Conservation (phyloP, 92 coral and sea anemone species). For the Porites rus region DNA sequence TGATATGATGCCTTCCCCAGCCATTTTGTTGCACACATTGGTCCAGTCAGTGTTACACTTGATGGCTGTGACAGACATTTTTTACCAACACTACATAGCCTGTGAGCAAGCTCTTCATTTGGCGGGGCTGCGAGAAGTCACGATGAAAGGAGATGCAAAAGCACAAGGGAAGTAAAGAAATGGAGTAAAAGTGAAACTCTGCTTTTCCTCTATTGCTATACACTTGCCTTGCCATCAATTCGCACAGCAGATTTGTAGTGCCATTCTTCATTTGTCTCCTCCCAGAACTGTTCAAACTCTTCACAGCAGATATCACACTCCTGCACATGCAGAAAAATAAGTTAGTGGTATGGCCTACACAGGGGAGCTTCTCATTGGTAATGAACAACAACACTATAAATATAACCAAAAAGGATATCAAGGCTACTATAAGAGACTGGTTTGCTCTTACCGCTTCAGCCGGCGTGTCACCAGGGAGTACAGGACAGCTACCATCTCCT, state of each 20-base stretch:
- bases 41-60: too few relatives aligned
- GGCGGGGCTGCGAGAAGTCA: too few relatives aligned
- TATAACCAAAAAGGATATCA: too few relatives aligned
- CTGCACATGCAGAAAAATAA: constrained; percentile 35
- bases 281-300: constrained; percentile 98
- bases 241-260: constrained; percentile 96
- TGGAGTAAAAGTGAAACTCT: neutral
- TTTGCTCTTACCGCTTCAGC: constrained; percentile 76
- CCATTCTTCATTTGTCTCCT: constrained; percentile 96
- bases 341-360: neutral
- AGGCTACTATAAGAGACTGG: too few relatives aligned
- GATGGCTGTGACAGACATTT: too few relatives aligned
- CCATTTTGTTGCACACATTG: too few relatives aligned
- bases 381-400: too few relatives aligned
- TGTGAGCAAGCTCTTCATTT: too few relatives aligned
- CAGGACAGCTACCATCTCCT: constrained; percentile 89
- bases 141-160: too few relatives aligned
- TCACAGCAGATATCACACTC: constrained; percentile 94
- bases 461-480: constrained; percentile 74
- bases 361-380: neutral
- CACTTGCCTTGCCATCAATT: constrained; percentile 95
- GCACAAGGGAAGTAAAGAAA: too few relatives aligned
- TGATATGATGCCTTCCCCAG: too few relatives aligned
- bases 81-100: too few relatives aligned
- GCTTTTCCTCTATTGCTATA: neutral